Conservation (phyloP, 1,140 invertebrate species). For the Penaeus indicus region DNA sequence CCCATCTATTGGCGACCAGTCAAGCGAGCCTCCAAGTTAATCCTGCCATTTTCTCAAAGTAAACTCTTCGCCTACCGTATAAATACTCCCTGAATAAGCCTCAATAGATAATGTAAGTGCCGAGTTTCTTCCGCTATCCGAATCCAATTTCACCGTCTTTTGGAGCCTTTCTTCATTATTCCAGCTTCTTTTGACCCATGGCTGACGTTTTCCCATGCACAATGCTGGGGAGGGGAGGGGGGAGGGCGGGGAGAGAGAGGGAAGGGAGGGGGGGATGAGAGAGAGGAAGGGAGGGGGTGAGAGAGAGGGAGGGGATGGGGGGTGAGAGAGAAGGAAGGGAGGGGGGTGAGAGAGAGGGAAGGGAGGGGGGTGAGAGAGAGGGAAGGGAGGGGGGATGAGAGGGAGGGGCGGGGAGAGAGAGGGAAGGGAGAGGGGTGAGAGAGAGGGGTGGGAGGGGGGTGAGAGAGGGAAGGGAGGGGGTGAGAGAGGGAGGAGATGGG, state of each 20-base stretch:
- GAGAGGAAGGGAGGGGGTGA: too few species aligned
- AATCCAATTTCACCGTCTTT: slow-evolving; percentile 57
- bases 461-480: too few species aligned
- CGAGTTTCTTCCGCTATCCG: slow-evolving; percentile 48
- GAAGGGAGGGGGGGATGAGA: neutral
- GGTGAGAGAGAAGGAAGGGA: neutral
- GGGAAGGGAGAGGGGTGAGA: too few species aligned
- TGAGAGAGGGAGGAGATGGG: too few species aligned
- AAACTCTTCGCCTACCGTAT: slow-evolving; percentile 53
- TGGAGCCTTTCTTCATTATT: slow-evolving; percentile 57
- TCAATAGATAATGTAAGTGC: slow-evolving; percentile 62
- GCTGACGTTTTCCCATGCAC: neutral
- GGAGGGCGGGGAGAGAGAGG: neutral
- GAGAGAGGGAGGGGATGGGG: neutral
- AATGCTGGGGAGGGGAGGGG: neutral
- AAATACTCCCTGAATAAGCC: slow-evolving; percentile 60
- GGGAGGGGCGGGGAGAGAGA: neutral
- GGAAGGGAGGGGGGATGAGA: too few species aligned
- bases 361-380: neutral
- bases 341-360: neutral
- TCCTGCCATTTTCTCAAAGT: slow-evolving; percentile 4
- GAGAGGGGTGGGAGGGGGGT: too few species aligned
- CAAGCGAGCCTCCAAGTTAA: slow-evolving; percentile 15
- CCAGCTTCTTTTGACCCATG: slow-evolving; percentile 36
- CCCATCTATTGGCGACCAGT: slow-evolving; percentile 26